A percentile compares a stretch with the other conserved stretches of the same genome.
phyloP scores from a whole-genome alignment of 2,797 vertebrate species.

The Leptatherina wallacei region DNA sequence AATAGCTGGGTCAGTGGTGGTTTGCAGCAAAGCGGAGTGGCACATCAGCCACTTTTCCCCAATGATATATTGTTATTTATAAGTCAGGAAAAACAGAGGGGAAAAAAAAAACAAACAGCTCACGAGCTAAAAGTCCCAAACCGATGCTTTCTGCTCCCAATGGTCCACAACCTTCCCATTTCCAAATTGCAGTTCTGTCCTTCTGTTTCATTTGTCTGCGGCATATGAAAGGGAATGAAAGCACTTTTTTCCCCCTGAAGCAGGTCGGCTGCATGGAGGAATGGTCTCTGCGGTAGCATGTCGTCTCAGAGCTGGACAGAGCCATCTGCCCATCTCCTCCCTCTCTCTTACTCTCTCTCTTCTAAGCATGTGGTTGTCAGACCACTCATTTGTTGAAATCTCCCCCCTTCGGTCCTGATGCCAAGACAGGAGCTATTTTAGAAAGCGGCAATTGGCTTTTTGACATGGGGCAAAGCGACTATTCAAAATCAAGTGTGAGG shows the following conservation, averaged over 20 bases:
- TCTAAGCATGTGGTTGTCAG: slow-evolving; percentile 71
- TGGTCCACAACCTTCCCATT: slow-evolving; percentile 59
- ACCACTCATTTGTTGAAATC: slow-evolving; percentile 79
- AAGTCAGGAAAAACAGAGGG: slow-evolving; percentile 60
- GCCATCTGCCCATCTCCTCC: slow-evolving; percentile 69
- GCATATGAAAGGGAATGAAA: slow-evolving; percentile 69
- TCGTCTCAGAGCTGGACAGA: slow-evolving; percentile 56
- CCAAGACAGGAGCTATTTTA: slow-evolving; percentile 74
- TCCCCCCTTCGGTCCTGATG: slow-evolving; percentile 50
- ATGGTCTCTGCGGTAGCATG: slow-evolving; percentile 53
- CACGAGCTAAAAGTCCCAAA: slow-evolving; percentile 55
- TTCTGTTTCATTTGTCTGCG: slow-evolving; percentile 63
- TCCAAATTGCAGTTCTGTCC: slow-evolving; percentile 74
- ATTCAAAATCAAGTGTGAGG: slow-evolving; percentile 38
- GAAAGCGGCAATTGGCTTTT: slow-evolving; percentile 60
- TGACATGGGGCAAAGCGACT: slow-evolving; percentile 47
- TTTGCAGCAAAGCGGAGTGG: slow-evolving; percentile 71
- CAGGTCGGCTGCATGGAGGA: slow-evolving; percentile 59
- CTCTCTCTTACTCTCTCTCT: slow-evolving; percentile 39
- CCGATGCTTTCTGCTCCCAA: slow-evolving; percentile 56
- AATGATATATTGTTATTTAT: slow-evolving; percentile 83
- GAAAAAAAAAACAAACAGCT: slow-evolving; percentile 55
- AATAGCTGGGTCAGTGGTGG: slow-evolving; percentile 65
- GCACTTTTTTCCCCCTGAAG: slow-evolving; percentile 59
- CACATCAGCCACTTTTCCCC: slow-evolving; percentile 64